phyloP scores from a whole-genome alignment of 2,888 invertebrate genomes.

The Tiliacea aurago region DNA sequence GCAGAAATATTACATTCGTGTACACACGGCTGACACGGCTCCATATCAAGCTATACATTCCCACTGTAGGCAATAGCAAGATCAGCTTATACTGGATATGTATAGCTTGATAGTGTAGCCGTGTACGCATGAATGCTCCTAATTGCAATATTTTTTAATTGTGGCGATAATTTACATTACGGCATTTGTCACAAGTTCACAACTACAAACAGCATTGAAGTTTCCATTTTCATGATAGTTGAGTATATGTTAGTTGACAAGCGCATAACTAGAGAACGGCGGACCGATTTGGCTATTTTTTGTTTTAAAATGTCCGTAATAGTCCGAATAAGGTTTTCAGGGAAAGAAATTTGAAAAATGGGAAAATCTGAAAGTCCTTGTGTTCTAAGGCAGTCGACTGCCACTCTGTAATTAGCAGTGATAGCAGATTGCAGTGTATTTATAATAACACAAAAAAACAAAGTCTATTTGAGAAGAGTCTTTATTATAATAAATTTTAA shows the following conservation, averaged over 20 bases:
- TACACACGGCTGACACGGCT: too few species aligned
- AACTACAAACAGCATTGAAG: not conserved
- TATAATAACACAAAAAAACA: slow-evolving; percentile 12
- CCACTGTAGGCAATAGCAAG: too few species aligned
- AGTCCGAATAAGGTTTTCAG: too few species aligned
- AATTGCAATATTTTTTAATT: not conserved
- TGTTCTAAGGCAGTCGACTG: not conserved
- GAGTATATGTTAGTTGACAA: not conserved
- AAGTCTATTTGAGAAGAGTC: not conserved
- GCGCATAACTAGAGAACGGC: too few species aligned
- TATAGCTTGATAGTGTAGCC: too few species aligned
- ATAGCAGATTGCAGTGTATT: not conserved
- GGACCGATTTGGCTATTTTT: too few species aligned
- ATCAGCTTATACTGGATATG: too few species aligned
- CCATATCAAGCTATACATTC: too few species aligned
- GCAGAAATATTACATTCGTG: not conserved
- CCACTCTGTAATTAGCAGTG: not conserved
- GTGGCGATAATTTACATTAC: too few species aligned
- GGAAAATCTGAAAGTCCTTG: too few species aligned
- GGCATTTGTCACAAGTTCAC: not conserved
- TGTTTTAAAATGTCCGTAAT: too few species aligned
- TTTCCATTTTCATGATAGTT: not conserved
- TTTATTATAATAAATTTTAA: slow-evolving; percentile 27
- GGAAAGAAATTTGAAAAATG: too few species aligned
- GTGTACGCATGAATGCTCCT: not conserved